phyloP scores from a whole-genome alignment of 2,113 vertebrate species.

The Beaufortia kweichowensis region DNA sequence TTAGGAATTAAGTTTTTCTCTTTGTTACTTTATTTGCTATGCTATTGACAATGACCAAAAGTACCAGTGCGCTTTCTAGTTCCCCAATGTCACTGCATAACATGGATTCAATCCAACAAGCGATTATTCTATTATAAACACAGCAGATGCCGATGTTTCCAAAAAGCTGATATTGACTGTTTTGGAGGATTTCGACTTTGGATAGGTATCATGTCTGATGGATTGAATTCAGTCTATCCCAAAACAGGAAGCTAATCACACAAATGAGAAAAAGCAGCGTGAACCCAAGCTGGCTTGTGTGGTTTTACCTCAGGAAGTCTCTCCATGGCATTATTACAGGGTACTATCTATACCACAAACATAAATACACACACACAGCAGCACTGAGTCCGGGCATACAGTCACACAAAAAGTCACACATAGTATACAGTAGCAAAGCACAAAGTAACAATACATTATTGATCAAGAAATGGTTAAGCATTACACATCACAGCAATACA shows the following conservation, averaged over 20 bases:
- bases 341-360: conserved; percentile 93
- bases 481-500: background rate
- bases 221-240: conserved; percentile 47
- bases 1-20: background rate
- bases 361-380: conserved; percentile 67
- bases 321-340: conserved; percentile 82
- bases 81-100: conserved; percentile 48
- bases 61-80: conserved; percentile 31
- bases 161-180: background rate
- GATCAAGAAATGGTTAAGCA: background rate
- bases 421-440: background rate
- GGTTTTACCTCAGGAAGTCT: conserved; percentile 81
- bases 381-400: conserved; percentile 23
- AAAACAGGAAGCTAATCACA: conserved; percentile 32
- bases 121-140: conserved; percentile 18
- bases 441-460: background rate
- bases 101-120: conserved; percentile 54
- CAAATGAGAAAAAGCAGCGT: conserved; percentile 59
- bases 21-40: background rate
- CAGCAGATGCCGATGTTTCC: background rate
- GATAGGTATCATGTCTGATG: conserved; percentile 18
- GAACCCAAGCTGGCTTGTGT: conserved; percentile 55
- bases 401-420: conserved; percentile 16
- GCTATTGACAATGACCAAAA: conserved; percentile 8
- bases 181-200: background rate